Conservation (phyloP, 2,888 invertebrate species). For the Halocaridina rubra region DNA sequence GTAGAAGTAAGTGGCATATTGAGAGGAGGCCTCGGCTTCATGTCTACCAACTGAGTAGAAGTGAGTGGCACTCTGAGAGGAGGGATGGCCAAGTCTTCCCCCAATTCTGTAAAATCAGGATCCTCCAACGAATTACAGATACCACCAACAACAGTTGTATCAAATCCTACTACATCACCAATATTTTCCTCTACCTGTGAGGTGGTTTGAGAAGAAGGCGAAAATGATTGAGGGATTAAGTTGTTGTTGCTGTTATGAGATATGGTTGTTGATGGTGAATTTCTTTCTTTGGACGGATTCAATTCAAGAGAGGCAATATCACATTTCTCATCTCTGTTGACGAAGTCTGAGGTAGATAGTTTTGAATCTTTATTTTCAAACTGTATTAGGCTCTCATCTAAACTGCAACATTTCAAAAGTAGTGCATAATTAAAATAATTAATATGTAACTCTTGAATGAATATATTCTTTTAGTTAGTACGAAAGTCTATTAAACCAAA, state of each 20-base stretch:
- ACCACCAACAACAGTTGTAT: background rate
- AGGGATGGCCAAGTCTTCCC: background rate
- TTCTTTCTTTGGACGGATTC: too few species aligned
- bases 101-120: background rate
- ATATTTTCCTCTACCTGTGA: too few species aligned
- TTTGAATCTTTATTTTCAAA: too few species aligned
- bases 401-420: conserved; percentile 1
- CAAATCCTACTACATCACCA: too few species aligned
- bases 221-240: too few species aligned
- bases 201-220: too few species aligned
- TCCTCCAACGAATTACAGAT: background rate
- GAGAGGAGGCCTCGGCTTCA: background rate
- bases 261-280: too few species aligned
- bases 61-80: conserved; percentile 12
- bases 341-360: background rate
- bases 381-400: too few species aligned
- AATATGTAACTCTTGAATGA: background rate
- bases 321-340: background rate
- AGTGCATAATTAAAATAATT: background rate
- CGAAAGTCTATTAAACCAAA: too few species aligned
- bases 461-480: background rate
- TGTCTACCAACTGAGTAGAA: conserved; percentile 17
- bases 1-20: conserved; percentile 24
- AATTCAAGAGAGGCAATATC: too few species aligned
- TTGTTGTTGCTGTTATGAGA: too few species aligned